Conservation (phyloP, 1,140 invertebrate genomes). For the Drosophila quadrilineata region DNA sequence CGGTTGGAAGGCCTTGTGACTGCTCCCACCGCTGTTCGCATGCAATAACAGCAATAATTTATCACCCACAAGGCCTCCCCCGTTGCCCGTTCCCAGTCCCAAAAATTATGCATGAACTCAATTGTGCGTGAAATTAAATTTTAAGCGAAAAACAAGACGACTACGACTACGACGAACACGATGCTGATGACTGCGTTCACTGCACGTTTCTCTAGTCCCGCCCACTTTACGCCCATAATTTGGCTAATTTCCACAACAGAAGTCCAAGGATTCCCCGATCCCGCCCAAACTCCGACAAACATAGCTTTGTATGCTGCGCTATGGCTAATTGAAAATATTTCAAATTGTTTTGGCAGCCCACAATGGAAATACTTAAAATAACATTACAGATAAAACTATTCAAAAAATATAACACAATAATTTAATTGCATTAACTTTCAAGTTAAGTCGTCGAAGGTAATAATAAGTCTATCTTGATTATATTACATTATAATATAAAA, state of each 20-base stretch:
- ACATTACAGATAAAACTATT: no score
- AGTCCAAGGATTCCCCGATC: not conserved
- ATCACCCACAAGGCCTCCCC: no score
- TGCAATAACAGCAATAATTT: slow-evolving; percentile 76
- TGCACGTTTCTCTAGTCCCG: slow-evolving; percentile 32
- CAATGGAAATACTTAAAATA: no score
- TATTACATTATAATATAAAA: no score
- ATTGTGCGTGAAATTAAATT: slow-evolving; percentile 80
- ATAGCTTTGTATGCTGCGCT: slow-evolving; percentile 7
- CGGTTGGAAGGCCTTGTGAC: not conserved
- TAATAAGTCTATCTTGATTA: no score
- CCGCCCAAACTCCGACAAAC: not conserved
- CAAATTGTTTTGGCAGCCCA: slow-evolving; percentile 36
- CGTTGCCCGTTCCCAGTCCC: no score
- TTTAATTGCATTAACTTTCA: no score
- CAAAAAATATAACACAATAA: no score
- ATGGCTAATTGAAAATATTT: slow-evolving; percentile 68
- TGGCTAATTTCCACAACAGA: slow-evolving; percentile 68
- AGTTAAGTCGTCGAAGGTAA: no score
- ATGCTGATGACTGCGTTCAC: no score
- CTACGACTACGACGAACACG: no score
- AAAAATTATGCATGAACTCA: slow-evolving; percentile 78
- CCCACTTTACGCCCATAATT: slow-evolving; percentile 73
- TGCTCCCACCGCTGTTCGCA: slow-evolving; percentile 6
- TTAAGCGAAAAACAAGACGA: slow-evolving; percentile 74